Percentiles rank a stretch among this genome's conserved stretches.
Conservation (phyloP, 1,140 invertebrate genomes). For the Heliconius melpomene region DNA sequence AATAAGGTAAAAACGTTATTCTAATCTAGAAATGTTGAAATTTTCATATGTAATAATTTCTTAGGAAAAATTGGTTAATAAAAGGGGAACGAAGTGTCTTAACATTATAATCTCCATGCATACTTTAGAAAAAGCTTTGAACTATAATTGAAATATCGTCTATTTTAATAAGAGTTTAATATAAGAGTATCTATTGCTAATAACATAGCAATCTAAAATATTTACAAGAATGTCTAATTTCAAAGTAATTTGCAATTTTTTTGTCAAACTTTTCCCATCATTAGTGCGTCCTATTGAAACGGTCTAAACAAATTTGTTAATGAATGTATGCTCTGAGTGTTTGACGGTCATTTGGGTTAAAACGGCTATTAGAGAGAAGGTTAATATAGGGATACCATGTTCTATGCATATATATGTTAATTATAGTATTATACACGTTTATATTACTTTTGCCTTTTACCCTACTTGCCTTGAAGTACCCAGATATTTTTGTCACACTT, state of each 20-base stretch:
- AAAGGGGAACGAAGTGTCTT: too few species aligned
- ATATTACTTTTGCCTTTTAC: not conserved
- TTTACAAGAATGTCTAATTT: not conserved
- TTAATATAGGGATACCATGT: constrained; percentile 38
- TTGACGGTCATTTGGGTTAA: constrained; percentile 59
- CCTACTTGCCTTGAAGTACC: not conserved
- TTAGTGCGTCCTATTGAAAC: constrained; percentile 36
- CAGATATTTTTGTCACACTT: not conserved
- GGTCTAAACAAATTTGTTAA: constrained; percentile 48
- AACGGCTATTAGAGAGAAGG: constrained; percentile 50
- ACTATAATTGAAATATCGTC: too few species aligned
- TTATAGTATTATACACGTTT: not conserved
- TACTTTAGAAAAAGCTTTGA: too few species aligned
- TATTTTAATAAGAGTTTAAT: too few species aligned
- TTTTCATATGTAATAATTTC: too few species aligned
- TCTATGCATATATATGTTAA: constrained; percentile 1
- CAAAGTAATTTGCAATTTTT: constrained; percentile 6
- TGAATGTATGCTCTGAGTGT: constrained; percentile 54
- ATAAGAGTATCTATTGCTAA: not conserved
- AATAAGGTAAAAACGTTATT: constrained; percentile 48
- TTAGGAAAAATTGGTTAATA: too few species aligned
- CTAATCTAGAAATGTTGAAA: not conserved
- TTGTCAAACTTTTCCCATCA: constrained; percentile 18
- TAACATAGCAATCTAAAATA: not conserved
- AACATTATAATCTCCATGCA: too few species aligned